phyloP scores from a whole-genome alignment of 2,797 vertebrate genomes.

The Botia almorhae region DNA sequence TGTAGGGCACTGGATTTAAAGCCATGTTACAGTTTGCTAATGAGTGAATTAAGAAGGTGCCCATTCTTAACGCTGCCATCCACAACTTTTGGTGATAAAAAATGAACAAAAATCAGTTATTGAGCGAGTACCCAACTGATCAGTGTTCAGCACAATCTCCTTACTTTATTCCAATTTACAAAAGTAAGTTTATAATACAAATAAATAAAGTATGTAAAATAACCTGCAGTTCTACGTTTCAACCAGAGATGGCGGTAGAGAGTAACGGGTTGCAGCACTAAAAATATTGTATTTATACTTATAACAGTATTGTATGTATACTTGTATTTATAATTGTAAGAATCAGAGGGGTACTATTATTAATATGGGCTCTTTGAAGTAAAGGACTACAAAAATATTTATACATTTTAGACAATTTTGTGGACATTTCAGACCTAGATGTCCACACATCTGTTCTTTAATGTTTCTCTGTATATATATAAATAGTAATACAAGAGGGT shows the following conservation, averaged over 20 bases:
- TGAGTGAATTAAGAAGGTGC: conserved; percentile 8
- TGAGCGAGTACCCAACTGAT: too few relatives aligned
- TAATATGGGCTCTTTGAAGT: conserved; percentile 1
- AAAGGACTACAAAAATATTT: neutral
- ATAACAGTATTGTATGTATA: too few relatives aligned
- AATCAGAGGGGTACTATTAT: neutral
- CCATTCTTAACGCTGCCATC: neutral
- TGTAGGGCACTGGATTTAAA: conserved; percentile 4
- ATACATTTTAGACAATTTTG: neutral
- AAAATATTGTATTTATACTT: neutral
- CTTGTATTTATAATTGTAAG: neutral
- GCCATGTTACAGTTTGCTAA: neutral
- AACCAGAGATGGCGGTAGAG: too few relatives aligned
- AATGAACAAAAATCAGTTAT: too few relatives aligned
- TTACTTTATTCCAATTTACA: too few relatives aligned
- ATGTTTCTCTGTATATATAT: neutral
- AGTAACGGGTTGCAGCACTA: too few relatives aligned
- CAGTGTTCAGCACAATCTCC: too few relatives aligned
- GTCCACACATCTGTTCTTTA: neutral
- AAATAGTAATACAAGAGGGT: neutral
- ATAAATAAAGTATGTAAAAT: too few relatives aligned
- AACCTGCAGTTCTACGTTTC: too few relatives aligned
- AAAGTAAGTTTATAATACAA: too few relatives aligned
- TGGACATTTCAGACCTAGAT: neutral
- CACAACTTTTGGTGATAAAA: too few relatives aligned